phyloP scores from a whole-genome alignment of 2,797 vertebrate species.

The Mus minutoides region DNA sequence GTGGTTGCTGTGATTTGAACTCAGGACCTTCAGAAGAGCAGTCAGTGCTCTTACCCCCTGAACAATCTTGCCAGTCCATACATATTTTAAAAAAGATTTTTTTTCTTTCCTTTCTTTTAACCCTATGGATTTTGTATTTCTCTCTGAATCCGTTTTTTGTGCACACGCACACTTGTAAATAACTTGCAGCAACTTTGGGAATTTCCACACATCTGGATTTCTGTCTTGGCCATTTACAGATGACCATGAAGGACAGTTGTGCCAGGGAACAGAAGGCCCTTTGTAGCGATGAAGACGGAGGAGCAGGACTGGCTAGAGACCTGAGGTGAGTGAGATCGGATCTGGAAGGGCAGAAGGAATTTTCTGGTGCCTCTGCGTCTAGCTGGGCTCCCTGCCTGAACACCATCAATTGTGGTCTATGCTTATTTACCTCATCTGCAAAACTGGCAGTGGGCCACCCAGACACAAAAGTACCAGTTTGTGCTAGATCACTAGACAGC shows the following conservation, averaged over 20 bases:
- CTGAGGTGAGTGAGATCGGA: neutral
- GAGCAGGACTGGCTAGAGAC: neutral
- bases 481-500: neutral
- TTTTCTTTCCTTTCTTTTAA: neutral
- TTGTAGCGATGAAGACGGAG: neutral
- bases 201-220: slow-evolving; percentile 35
- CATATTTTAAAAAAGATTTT: neutral
- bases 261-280: neutral
- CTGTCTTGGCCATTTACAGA: neutral
- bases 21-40: too few relatives aligned
- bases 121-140: neutral
- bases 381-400: neutral
- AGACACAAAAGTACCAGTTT: slow-evolving; percentile 15
- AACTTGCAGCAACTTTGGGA: neutral
- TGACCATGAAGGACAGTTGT: neutral
- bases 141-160: neutral
- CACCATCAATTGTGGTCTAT: neutral
- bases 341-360: neutral
- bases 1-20: too few relatives aligned
- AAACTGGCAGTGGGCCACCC: neutral
- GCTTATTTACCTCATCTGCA: neutral
- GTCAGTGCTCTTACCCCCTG: too few relatives aligned
- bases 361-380: neutral
- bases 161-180: neutral
- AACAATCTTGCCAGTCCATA: too few relatives aligned